Conservation (phyloP, 2,888 invertebrate species). For the Acanthosepion lycidas region DNA sequence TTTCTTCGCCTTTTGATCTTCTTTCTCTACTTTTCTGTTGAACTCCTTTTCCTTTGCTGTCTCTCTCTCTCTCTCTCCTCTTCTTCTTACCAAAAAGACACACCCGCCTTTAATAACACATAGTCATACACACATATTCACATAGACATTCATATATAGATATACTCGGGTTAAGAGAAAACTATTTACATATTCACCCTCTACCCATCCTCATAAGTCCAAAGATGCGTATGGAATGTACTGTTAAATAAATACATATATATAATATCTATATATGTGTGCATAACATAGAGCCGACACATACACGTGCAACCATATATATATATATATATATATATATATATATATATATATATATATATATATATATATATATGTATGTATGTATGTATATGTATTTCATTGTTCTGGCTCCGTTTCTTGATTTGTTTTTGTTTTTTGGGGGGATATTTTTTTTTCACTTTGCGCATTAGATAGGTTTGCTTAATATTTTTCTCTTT, state of each 20-base stretch:
- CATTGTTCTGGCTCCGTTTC: not conserved
- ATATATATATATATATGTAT: not conserved
- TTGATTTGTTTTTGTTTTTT: not conserved
- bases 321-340: constrained; percentile 38
- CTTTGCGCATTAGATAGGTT: not conserved
- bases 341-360: not conserved
- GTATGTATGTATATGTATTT: not conserved
- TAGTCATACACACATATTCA: not conserved
- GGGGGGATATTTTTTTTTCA: not conserved
- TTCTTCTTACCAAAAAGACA: too few relatives aligned
- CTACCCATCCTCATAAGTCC: not conserved
- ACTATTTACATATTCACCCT: not conserved
- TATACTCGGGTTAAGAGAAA: not conserved
- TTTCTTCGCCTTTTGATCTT: too few relatives aligned
- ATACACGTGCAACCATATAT: not conserved
- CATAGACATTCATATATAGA: not conserved
- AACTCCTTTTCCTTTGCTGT: not conserved
- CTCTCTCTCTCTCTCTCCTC: not conserved
- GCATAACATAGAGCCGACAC: too few relatives aligned
- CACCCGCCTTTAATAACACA: not conserved
- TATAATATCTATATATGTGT: not conserved
- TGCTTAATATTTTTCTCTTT: not conserved
- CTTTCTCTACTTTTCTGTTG: not conserved
- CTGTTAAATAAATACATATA: not conserved
- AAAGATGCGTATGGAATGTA: not conserved